Base-by-base conservation (phyloP, 2,888 invertebrate genomes). In the Salticus scenicus region DNA sequence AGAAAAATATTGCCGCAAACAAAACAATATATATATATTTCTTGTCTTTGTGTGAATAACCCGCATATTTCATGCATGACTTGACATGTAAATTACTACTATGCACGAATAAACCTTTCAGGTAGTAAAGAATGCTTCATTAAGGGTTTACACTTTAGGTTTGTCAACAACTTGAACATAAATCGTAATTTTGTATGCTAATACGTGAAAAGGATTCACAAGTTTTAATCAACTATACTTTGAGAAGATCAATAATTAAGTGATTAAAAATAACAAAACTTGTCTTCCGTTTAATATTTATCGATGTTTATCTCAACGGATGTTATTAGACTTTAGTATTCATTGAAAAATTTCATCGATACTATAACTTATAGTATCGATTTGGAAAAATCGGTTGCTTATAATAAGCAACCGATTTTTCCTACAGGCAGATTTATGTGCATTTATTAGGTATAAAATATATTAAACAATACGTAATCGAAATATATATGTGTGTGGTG, bases 21-120 rank as follows among this genome's bases (percentile, higher is more conserved):
- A 24, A 57, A 57, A 57, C 24, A 57, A 24, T 17, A 4, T 27
- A 28, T 64, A 12, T 28, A 64, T 20, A 7, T 12, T 30, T 66
- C 17, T 14, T 67, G 69, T 5, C 24, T 27, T 14, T 24, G 28
- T 37, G 7, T 8, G 57, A 57, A 57, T 57, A 57, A 69, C 24
- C 14, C 69, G 41, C 37, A 41, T 41, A 41, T 69, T 69, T 41
- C 41, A 69, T 69, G 69, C 69, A 41, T 41, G 41, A 10, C 37
- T 69, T 69, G 37, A 33, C 37, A 69, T 69, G 69, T 14, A 41
- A 69, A 69, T 27, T 69, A 28, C 27, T 17, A 4, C 17, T n/a
- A 33, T 30, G 31, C 31, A 66, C 31, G 57, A 57, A 57, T 1
- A 57, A 24, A 4, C 4, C 57, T 57, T 57, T 57, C 24, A 57